A percentile compares a stretch with the other conserved stretches of the same genome.
phyloP scores from a whole-genome alignment of 2,888 invertebrate genomes.

The Pristionchus exspectatus region DNA sequence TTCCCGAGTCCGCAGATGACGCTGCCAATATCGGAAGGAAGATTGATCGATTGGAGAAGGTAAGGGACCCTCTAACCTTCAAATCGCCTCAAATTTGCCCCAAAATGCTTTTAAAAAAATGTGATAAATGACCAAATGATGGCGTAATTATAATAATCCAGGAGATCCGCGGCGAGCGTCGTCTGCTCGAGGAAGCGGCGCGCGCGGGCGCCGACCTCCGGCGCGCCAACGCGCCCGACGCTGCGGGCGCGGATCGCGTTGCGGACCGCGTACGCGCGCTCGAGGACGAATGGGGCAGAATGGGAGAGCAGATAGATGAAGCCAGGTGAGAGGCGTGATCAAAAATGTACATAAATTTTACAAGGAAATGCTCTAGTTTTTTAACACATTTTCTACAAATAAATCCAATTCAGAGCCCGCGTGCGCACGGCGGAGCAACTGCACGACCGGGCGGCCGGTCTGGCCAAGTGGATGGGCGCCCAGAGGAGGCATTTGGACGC shows the following conservation, averaged over 20 bases:
- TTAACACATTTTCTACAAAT: not conserved
- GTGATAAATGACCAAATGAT: not conserved
- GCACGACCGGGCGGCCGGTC: conserved; percentile 89
- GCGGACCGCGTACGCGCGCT: conserved; percentile 54
- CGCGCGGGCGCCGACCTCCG: conserved; percentile 8
- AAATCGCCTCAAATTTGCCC: not conserved
- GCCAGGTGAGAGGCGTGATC: conserved; percentile 5
- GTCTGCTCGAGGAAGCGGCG: conserved; percentile 3
- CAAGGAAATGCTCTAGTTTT: not conserved
- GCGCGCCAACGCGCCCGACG: conserved; percentile 23
- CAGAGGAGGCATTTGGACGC: conserved; percentile 97
- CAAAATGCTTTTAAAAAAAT: not conserved
- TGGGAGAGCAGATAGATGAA: conserved; percentile 63
- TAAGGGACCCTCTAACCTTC: not conserved
- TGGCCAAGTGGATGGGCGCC: conserved; percentile 90
- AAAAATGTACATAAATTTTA: not conserved
- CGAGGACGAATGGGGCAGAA: conserved; percentile 64
- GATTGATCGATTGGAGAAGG: conserved; percentile 51
- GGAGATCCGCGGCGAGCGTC: conserved; percentile 49
- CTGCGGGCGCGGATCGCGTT: conserved; percentile 31
- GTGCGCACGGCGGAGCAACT: conserved; percentile 93
- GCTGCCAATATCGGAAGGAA: conserved; percentile 1
- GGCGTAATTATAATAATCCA: not conserved
- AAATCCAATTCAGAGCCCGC: conserved; percentile 54
- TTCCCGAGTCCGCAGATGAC: conserved; percentile 45